Evolutionary conservation across 2,797 vertebrate genomes (phyloP).

Genomic region (Tauraco hartlaubi): DNA sequence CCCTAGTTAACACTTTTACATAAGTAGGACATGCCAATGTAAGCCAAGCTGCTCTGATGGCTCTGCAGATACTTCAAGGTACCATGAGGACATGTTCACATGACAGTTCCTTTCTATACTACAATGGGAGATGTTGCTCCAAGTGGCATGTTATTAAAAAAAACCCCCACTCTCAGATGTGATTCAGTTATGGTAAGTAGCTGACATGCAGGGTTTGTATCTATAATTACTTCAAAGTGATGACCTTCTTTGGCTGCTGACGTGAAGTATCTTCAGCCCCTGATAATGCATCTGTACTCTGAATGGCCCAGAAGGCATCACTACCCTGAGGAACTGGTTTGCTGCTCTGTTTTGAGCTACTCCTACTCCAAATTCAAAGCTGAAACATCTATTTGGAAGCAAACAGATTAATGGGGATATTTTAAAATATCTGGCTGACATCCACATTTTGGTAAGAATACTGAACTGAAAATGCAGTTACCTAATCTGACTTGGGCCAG

Average conservation of each 20-base stretch:
- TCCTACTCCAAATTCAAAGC: background rate
- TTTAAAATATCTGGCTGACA: background rate
- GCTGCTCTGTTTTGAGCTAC: background rate
- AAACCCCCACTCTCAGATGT: background rate
- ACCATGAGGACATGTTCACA: rapidly evolving
- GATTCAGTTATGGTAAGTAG: background rate
- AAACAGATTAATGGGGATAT: background rate
- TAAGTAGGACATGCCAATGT: background rate
- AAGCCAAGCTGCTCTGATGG: background rate
- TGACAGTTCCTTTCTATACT: background rate
- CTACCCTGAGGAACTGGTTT: background rate
- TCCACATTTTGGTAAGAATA: background rate
- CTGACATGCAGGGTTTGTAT: background rate
- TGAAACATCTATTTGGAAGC: background rate
- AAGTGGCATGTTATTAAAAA: background rate
- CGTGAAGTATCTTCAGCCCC: background rate
- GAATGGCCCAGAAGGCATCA: background rate
- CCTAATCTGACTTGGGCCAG: background rate
- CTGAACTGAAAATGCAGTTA: background rate
- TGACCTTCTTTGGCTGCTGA: background rate
- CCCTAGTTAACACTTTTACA: background rate
- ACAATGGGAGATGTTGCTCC: background rate
- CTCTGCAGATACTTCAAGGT: background rate
- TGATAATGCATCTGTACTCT: background rate
- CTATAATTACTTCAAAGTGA: background rate